These are phyloP conservation scores for Crocidura indochinensis DNA, from an alignment of 2,797 vertebrate genomes.

Conservation along the genomic window DNA sequence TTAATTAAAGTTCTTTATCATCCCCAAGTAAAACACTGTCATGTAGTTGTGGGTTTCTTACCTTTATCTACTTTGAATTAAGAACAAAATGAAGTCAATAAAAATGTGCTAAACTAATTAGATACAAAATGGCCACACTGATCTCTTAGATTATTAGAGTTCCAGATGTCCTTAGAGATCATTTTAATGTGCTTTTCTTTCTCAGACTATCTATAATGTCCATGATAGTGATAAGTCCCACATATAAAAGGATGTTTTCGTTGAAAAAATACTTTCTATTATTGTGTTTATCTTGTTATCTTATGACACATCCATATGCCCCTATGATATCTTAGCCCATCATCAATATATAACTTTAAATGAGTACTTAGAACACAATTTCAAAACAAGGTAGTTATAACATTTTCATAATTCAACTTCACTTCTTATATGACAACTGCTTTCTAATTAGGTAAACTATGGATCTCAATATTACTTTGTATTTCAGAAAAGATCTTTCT, in stretches of 20 bases:
- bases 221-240: neutral
- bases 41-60: conserved; percentile 6
- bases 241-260: neutral
- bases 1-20: conserved; percentile 30
- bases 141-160: conserved; percentile 45
- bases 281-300: neutral
- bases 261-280: conserved; percentile 18
- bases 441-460: neutral
- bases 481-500: neutral
- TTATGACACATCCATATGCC: neutral
- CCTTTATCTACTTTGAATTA: conserved; percentile 39
- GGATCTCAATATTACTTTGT: neutral
- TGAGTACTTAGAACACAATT: neutral
- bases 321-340: neutral
- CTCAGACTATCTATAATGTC: neutral
- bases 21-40: conserved; percentile 56
- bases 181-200: conserved; percentile 33
- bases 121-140: neutral
- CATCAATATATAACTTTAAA: neutral
- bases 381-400: neutral
- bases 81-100: conserved; percentile 54
- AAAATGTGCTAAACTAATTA: conserved; percentile 46
- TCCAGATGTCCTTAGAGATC: conserved; percentile 44
- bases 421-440: neutral
- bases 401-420: conserved; percentile 35